Base-by-base conservation (phyloP, 2,888 invertebrate genomes). In the Punctoribates punctum region DNA sequence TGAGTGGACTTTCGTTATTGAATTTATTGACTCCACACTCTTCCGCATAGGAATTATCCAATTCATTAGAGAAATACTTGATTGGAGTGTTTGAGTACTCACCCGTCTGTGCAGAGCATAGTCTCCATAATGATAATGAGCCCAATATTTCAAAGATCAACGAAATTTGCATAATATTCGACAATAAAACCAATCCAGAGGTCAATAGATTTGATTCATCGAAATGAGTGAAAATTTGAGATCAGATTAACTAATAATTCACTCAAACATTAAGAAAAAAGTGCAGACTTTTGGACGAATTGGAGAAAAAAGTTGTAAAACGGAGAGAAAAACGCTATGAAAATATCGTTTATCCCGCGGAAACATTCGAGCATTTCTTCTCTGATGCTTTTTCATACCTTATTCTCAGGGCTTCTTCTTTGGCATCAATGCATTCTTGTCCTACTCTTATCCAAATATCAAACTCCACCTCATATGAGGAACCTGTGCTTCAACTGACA, bases 1-100 rank as follows among this genome's bases (percentile, higher is more conserved):
- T 78, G n/a, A 78, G 73, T n/a, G 78, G 78, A 54, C 76, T 77
- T 65, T 78, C 78, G 48, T 78, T 78, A n/a, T 78, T 78, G 48
- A 73, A 78, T 17, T 60, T 70, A 76, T 78, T 78, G 42, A 73
- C 34, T 48, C 78, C 78, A 73, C 78, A 78, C 11, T 17, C 75
- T 77, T 25, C 60, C 2, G 42, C 42, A 42, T 42, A 42, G 4
- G 13, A 42, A 54, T 54, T 20, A 54, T 54, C 1, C n/a, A 54
- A 54, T 54, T n/a, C 20, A 54, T 54, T 34, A 34, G 34, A 54
- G 5, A 25, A 29, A 48, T 11, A 70, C 38, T 65, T 20, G 17
- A 13, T 23, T 72, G 48, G 20, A 25, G 3, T 42, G 20, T 38
- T 60, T 25, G 25, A 4, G 8, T 11, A 46, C 42, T 11, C 46